These are phyloP conservation scores for Pogonocichla stellata DNA, from an alignment of 2,113 vertebrate species.

Conservation along the genomic window DNA sequence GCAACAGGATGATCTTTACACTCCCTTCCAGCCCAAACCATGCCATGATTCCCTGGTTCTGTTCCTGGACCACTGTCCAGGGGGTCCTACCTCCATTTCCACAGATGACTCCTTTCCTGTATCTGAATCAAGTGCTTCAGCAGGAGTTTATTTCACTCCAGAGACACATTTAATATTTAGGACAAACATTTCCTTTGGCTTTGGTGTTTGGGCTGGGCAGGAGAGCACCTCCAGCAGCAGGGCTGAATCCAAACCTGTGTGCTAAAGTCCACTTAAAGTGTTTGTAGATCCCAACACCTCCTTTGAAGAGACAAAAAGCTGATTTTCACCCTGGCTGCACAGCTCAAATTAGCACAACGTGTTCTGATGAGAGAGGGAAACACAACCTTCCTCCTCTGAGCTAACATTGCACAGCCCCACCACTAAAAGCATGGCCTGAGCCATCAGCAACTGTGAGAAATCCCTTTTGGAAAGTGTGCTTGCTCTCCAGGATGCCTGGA, in stretches of 20 bases:
- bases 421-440: not conserved
- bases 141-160: not conserved
- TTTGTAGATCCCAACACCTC: not conserved
- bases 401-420: not conserved
- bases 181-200: not conserved
- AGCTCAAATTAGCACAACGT: not conserved
- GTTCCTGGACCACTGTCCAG: rapidly evolving
- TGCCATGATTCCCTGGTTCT: not conserved
- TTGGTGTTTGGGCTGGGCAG: not conserved
- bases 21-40: not conserved
- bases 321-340: not conserved
- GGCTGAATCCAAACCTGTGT: rapidly evolving
- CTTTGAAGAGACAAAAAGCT: not conserved
- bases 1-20: rapidly evolving
- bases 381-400: not conserved
- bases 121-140: not conserved
- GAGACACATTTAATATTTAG: not conserved
- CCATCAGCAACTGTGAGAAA: not conserved
- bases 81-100: not conserved
- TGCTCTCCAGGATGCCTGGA: slow-evolving; percentile 23
- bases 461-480: slow-evolving; percentile 25
- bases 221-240: not conserved
- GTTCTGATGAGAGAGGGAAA: not conserved
- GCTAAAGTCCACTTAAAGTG: no score
- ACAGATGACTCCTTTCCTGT: not conserved